Percentiles rank a stretch among this genome's conserved stretches.
Evolutionary conservation across 2,888 invertebrate species (phyloP).

Genomic region (Drosophila pseudotalamancana): DNA sequence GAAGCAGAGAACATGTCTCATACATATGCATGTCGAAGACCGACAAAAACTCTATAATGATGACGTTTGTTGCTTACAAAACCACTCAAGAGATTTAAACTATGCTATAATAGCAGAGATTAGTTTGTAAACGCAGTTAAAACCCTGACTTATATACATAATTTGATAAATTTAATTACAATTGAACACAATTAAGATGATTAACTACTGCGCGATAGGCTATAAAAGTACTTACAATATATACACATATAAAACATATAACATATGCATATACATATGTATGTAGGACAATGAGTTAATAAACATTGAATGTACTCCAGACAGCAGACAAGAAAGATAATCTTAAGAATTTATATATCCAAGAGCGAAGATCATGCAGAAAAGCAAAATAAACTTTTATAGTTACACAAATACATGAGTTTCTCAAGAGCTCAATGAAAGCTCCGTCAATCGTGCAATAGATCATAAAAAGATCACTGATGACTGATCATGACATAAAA

Average conservation of each 20-base stretch:
- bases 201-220: background rate
- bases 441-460: slow-evolving; percentile 47
- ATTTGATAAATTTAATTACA: background rate
- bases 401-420: slow-evolving; percentile 9
- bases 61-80: background rate
- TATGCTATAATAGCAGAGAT: slow-evolving; percentile 7
- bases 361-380: slow-evolving; percentile 25
- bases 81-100: background rate
- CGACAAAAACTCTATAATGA: background rate
- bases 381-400: background rate
- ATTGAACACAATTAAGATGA: background rate
- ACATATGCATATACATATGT: background rate
- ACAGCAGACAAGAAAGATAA: slow-evolving; percentile 1
- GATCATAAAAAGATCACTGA: slow-evolving; percentile 36
- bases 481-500: slow-evolving; percentile 9
- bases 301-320: background rate
- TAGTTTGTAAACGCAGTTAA: no score
- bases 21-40: slow-evolving; percentile 3
- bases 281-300: slow-evolving; percentile 8
- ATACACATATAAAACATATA: background rate
- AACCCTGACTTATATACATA: background rate
- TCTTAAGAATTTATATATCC: background rate
- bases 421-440: slow-evolving; percentile 29
- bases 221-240: no score
- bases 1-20: slow-evolving; percentile 2